Conservation (phyloP, 2,888 invertebrate species). For the Acleris cristana region DNA sequence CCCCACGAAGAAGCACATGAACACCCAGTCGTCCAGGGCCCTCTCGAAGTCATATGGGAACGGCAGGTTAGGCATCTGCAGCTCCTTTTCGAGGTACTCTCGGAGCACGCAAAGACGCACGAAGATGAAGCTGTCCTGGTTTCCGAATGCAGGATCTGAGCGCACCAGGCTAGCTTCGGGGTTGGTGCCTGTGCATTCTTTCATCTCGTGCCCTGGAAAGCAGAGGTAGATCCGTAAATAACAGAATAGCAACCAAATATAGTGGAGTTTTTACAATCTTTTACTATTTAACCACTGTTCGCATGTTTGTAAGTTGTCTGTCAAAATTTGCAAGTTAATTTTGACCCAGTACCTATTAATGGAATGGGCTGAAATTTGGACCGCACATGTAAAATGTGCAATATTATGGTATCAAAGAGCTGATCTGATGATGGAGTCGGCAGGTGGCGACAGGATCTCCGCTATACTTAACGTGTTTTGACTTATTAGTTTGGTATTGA, state of each 20-base stretch:
- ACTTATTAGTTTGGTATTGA: no score
- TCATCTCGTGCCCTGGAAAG: constrained; percentile 93
- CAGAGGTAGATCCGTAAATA: background rate
- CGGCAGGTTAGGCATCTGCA: constrained; percentile 94
- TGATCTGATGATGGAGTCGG: no score
- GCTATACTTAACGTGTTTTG: no score
- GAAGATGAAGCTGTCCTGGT: constrained; percentile 95
- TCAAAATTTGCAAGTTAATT: no score
- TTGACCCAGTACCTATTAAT: no score
- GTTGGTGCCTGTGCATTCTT: constrained; percentile 92
- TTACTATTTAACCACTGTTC: no score
- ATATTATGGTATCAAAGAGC: no score
- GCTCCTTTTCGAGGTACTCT: constrained; percentile 92
- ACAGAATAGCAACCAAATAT: background rate
- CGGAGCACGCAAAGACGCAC: constrained; percentile 96
- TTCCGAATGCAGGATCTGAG: constrained; percentile 85
- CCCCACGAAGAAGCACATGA: constrained; percentile 99
- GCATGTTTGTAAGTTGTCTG: no score
- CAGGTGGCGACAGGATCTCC: no score
- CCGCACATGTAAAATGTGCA: no score
- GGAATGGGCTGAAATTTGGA: no score
- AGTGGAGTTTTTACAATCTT: no score
- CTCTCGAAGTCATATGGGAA: constrained; percentile 98
- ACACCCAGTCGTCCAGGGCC: constrained; percentile 98
- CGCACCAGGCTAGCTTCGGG: constrained; percentile 84